These are phyloP conservation scores for Syrmaticus mikado DNA, from an alignment of 2,113 vertebrate genomes.

Conservation along the genomic window DNA sequence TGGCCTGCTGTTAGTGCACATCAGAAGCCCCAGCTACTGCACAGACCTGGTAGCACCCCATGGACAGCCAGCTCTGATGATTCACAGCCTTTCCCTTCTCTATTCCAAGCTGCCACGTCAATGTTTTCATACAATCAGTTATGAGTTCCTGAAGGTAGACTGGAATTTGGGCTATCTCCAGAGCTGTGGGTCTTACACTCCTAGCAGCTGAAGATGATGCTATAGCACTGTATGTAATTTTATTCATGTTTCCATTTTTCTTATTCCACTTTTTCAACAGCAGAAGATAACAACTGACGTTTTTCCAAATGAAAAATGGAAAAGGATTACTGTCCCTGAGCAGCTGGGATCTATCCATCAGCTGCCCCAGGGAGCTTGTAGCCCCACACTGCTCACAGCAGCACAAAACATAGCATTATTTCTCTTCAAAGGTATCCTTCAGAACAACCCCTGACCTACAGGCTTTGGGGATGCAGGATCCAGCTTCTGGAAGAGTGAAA, in stretches of 20 bases:
- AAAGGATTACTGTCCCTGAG: background rate
- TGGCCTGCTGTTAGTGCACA: background rate
- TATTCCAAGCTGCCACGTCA: background rate
- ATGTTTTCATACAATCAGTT: background rate
- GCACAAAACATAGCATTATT: accelerated
- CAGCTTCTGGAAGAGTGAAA: background rate
- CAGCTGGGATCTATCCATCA: too few species aligned
- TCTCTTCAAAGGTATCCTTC: background rate
- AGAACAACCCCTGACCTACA: too few species aligned
- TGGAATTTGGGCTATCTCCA: background rate
- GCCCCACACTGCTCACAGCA: accelerated
- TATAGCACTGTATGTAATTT: background rate
- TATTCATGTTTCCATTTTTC: background rate
- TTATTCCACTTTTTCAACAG: background rate
- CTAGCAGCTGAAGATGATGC: background rate
- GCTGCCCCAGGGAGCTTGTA: background rate
- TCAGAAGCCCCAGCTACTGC: background rate
- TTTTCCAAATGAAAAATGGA: too few species aligned
- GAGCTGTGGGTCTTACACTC: background rate
- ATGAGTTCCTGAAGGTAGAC: background rate
- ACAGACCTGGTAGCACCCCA: too few species aligned
- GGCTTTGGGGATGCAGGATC: background rate
- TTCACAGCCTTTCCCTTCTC: background rate
- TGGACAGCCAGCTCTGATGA: background rate
- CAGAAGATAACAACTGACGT: background rate